Percentiles rank a stretch among this genome's conserved stretches.
Conservation (phyloP, 2,113 vertebrate genomes). For the Neopipo cinnamomea region DNA sequence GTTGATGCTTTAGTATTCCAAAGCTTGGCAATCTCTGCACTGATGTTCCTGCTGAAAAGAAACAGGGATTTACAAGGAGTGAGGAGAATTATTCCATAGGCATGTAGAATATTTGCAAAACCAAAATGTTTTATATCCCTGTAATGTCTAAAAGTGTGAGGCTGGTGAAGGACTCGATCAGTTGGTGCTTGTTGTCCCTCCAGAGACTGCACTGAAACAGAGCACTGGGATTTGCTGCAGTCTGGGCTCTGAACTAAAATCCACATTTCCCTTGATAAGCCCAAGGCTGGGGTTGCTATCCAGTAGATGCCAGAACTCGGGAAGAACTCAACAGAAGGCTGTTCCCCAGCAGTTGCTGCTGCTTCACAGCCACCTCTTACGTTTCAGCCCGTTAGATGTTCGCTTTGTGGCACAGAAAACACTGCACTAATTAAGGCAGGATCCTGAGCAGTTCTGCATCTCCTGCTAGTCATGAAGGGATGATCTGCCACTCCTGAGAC, state of each 20-base stretch:
- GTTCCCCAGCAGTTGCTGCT: not conserved
- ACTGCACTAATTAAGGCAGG: not conserved
- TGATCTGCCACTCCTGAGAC: not conserved
- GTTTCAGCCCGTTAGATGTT: not conserved
- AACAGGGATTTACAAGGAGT: not conserved
- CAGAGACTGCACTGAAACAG: not conserved
- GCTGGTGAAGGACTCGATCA: not conserved
- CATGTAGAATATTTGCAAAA: not conserved
- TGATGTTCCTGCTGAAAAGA: not conserved
- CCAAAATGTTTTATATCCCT: accelerated
- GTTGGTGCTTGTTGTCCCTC: not conserved
- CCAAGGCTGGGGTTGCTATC: not conserved
- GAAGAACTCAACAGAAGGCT: not conserved
- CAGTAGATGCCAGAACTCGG: not conserved
- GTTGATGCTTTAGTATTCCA: not conserved
- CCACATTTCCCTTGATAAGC: not conserved
- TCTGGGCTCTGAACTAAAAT: not conserved
- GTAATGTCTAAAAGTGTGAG: not conserved
- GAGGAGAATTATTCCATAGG: not conserved
- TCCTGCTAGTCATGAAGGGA: not conserved
- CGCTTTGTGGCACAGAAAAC: not conserved
- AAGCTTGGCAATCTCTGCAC: not conserved
- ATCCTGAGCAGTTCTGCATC: not conserved
- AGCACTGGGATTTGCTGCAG: not conserved
- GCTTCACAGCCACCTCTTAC: not conserved